These are phyloP conservation scores for Hyposmocoma kahamanoa DNA, from an alignment of 1,140 invertebrate genomes.

Conservation along the genomic window DNA sequence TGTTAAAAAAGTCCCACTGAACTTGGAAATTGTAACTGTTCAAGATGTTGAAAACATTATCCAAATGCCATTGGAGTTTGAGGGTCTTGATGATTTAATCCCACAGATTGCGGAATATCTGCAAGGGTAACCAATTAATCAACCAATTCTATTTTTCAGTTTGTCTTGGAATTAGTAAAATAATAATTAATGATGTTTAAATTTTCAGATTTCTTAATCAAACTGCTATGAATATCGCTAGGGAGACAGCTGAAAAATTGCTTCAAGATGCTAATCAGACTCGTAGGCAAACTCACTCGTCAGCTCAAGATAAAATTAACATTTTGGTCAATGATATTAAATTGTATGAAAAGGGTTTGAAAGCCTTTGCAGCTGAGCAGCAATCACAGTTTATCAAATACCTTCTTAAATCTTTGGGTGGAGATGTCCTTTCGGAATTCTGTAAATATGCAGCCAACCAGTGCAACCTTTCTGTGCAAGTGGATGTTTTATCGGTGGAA, in stretches of 20 bases:
- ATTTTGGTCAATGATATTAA: conserved; percentile 83
- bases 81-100: conserved; percentile 78
- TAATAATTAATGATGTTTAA: neutral
- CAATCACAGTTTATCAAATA: conserved; percentile 85
- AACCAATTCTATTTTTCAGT: neutral
- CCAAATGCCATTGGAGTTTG: conserved; percentile 76
- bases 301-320: conserved; percentile 88
- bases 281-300: conserved; percentile 83
- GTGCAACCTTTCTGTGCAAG: conserved; percentile 75
- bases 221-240: conserved; percentile 76
- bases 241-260: conserved; percentile 80
- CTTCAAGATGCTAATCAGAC: conserved; percentile 79
- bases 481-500: conserved; percentile 76
- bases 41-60: conserved; percentile 83
- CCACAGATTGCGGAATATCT: conserved; percentile 76
- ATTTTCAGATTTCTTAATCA: conserved; percentile 69
- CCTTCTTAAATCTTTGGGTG: conserved; percentile 86
- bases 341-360: conserved; percentile 91
- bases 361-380: conserved; percentile 74
- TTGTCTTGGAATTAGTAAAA: neutral
- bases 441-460: conserved; percentile 82
- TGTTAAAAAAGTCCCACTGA: conserved; percentile 52
- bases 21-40: conserved; percentile 78
- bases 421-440: conserved; percentile 88
- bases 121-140: conserved; percentile 72